Evolutionary conservation across 2,113 vertebrate species (phyloP), one percentile per base, ranked within the genome.

Genomic region (Pseudopipra pipra): DNA sequence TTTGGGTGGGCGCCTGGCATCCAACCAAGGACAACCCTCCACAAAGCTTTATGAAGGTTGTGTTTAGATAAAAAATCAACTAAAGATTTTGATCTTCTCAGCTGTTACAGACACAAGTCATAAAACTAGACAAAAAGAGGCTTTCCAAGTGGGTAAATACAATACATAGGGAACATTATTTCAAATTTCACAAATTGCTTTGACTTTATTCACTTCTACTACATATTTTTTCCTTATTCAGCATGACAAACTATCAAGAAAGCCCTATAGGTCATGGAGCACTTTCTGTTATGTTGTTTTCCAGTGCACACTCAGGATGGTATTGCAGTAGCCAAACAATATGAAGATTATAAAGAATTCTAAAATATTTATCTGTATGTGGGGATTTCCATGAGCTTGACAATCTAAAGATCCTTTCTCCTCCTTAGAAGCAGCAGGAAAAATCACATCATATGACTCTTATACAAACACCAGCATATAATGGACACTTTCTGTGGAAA

Each of bases 331-430:
- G 12, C 17, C 19, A 79, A 73, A 74, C 28, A 81, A 7, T 25
- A 27, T 58, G 55, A 75, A 76, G 61, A 67, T 41, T 37, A 14
- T 4, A 13, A 65, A 54, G 31, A 75, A 61, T 12, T 59, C 13
- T 49, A 37, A 66, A 71, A 1, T 1, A 35, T 89, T 4, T 96
- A 98, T 98, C 98, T 99, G 95, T 98, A 98, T 13, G 78, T 96
- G 35, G 98, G 95, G 98, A 68, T 98, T 98, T 83, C 97, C 97
- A 88, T 95, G 97, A 30, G 97, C 97, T 95, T 99, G 97, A 91
- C 98, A 99, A 94, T 97, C 98, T 95, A 99, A 85, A 66, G 98
- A 95, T 66, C 98, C 95, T 96, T 98, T 99, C 95, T 98, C 98
- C 67, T 99, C 97, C 33, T 98, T 97, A 14, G 98, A 98, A 93